Evolutionary conservation across 2,113 vertebrate species (phyloP).

Genomic region (Microcebus lehilahytsara): DNA sequence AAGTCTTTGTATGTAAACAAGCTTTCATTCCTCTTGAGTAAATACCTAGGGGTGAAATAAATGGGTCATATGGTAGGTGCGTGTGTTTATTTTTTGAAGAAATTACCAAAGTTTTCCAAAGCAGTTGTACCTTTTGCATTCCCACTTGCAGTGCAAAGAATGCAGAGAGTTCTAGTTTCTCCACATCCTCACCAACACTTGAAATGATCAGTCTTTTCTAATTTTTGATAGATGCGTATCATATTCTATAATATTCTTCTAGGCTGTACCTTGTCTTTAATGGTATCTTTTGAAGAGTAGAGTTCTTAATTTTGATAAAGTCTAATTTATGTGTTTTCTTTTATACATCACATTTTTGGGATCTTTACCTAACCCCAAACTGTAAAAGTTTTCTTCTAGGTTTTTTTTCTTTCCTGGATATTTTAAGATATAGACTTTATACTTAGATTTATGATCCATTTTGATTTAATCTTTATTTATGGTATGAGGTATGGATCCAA

Average conservation of each 20-base stretch:
- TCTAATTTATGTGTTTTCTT: neutral
- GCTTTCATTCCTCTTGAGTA: neutral
- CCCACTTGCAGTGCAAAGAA: neutral
- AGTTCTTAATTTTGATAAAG: neutral
- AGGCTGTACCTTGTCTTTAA: neutral
- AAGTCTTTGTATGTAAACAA: neutral
- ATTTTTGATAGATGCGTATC: neutral
- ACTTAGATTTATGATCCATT: neutral
- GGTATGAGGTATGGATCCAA: neutral
- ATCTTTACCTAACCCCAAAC: neutral
- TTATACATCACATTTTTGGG: neutral
- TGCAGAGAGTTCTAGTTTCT: neutral
- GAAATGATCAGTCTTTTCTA: neutral
- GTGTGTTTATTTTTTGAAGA: neutral
- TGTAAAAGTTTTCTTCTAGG: neutral
- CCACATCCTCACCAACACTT: neutral
- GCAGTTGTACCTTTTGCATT: neutral
- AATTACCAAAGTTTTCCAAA: neutral
- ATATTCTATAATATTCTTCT: neutral
- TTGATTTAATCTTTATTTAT: conserved; percentile 11
- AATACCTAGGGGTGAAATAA: neutral
- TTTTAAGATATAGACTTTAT: neutral
- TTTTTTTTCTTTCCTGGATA: neutral
- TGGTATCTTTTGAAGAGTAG: neutral
- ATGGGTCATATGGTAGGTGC: neutral